Conservation (phyloP, 2,113 vertebrate species). For the Dipodomys stephensi region DNA sequence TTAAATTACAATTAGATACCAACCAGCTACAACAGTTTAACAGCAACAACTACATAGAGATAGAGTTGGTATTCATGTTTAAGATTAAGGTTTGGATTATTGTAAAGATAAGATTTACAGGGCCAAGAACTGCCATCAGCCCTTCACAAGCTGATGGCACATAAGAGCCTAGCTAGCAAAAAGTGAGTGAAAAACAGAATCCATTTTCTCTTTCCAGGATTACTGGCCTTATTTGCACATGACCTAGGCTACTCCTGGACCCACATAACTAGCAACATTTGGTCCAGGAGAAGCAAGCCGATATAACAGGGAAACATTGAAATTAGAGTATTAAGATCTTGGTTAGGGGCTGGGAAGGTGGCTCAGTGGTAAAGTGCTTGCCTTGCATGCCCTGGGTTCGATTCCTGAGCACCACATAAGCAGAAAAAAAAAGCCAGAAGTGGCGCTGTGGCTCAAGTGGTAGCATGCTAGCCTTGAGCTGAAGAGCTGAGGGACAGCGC, state of each 20-base stretch:
- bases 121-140: slow-evolving; percentile 4
- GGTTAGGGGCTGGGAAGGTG: background rate
- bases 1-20: slow-evolving; percentile 28
- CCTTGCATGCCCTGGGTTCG: too few species aligned
- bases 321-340: background rate
- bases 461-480: too few species aligned
- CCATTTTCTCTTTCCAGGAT: background rate
- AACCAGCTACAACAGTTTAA: background rate
- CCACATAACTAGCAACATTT: background rate
- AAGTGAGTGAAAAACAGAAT: background rate
- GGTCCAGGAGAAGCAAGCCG: background rate
- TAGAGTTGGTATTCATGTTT: background rate
- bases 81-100: slow-evolving; percentile 33
- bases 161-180: background rate
- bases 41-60: background rate
- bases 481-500: too few species aligned
- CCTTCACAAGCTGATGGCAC: background rate
- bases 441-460: too few species aligned
- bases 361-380: too few species aligned
- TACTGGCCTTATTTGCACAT: background rate
- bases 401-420: too few species aligned
- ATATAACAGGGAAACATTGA: background rate
- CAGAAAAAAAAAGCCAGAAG: too few species aligned
- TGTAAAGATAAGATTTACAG: background rate
- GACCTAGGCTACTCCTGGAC: background rate